These are phyloP conservation scores for Corvus hawaiiensis DNA, from an alignment of 2,113 vertebrate species.

Conservation along the genomic window DNA sequence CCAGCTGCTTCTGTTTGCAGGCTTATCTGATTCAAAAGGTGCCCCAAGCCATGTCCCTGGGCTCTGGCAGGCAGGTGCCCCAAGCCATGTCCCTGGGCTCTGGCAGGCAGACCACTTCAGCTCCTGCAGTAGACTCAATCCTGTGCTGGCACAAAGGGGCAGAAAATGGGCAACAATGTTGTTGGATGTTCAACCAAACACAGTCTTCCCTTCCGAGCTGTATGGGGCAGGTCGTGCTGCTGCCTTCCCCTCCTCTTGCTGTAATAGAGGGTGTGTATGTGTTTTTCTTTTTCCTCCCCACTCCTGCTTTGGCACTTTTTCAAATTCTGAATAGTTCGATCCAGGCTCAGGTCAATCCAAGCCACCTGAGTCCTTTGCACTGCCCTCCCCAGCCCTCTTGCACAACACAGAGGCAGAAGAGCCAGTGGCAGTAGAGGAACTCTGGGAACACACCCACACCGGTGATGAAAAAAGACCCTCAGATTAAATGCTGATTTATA, in stretches of 20 bases:
- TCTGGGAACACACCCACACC: not conserved
- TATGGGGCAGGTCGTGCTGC: not conserved
- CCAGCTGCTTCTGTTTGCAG: not conserved
- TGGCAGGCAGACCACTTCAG: not conserved
- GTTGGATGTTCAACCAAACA: not conserved
- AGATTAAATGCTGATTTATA: not conserved
- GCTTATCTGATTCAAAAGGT: not conserved
- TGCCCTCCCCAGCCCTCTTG: not conserved
- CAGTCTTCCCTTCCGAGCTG: not conserved
- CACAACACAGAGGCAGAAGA: rapidly evolving
- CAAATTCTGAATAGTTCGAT: not conserved
- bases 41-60: not conserved
- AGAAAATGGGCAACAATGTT: not conserved
- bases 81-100: not conserved
- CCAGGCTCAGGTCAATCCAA: not conserved
- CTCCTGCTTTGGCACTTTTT: not conserved
- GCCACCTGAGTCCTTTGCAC: not conserved
- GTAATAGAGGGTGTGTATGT: rapidly evolving
- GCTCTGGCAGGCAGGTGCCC: not conserved
- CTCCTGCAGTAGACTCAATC: rapidly evolving
- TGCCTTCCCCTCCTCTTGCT: not conserved
- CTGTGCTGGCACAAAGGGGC: not conserved
- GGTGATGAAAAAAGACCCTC: not conserved
- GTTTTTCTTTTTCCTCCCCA: not conserved
- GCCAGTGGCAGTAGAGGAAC: rapidly evolving